These are phyloP conservation scores for Synanthedon myopaeformis DNA, from an alignment of 2,888 invertebrate genomes.

Conservation along the genomic window DNA sequence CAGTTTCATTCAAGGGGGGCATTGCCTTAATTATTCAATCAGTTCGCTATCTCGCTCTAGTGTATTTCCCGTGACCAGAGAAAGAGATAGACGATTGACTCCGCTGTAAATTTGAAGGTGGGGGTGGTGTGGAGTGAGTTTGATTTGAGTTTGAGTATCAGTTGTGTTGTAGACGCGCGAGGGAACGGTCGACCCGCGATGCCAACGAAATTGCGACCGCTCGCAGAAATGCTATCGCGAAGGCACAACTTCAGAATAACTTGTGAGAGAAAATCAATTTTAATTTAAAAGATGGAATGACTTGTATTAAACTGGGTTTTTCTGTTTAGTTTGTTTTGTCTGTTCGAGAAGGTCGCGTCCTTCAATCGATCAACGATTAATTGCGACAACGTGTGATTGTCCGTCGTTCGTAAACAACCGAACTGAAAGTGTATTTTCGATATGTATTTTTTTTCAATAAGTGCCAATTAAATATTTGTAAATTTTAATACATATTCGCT, in stretches of 20 bases:
- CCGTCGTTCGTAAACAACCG: constrained; percentile 46
- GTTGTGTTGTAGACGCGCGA: constrained; percentile 39
- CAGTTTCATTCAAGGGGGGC: constrained; percentile 46
- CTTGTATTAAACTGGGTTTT: constrained; percentile 36
- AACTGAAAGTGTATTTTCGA: constrained; percentile 51
- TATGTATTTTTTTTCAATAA: constrained; percentile 34
- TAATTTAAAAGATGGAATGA: constrained; percentile 36
- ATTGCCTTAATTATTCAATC: constrained; percentile 53
- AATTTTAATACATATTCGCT: constrained; percentile 12
- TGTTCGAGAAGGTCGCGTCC: constrained; percentile 58
- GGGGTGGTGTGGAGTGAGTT: not conserved
- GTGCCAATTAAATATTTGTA: constrained; percentile 52
- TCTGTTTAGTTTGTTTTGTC: constrained; percentile 51
- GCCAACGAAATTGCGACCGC: constrained; percentile 46
- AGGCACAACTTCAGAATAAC: constrained; percentile 64
- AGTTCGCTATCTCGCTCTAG: constrained; percentile 24
- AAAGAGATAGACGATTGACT: constrained; percentile 19
- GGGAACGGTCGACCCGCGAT: constrained; percentile 54
- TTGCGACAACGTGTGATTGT: constrained; percentile 52
- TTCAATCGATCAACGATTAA: constrained; percentile 69
- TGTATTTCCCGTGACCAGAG: constrained; percentile 8
- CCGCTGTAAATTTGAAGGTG: constrained; percentile 11
- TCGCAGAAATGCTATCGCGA: constrained; percentile 62
- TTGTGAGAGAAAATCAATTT: constrained; percentile 32
- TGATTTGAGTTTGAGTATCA: constrained; percentile 17